A percentile compares a stretch with the other conserved stretches of the same genome.
These are phyloP conservation scores for Hiodon alosoides DNA, from an alignment of 2,113 vertebrate genomes.

Conservation along the genomic window DNA sequence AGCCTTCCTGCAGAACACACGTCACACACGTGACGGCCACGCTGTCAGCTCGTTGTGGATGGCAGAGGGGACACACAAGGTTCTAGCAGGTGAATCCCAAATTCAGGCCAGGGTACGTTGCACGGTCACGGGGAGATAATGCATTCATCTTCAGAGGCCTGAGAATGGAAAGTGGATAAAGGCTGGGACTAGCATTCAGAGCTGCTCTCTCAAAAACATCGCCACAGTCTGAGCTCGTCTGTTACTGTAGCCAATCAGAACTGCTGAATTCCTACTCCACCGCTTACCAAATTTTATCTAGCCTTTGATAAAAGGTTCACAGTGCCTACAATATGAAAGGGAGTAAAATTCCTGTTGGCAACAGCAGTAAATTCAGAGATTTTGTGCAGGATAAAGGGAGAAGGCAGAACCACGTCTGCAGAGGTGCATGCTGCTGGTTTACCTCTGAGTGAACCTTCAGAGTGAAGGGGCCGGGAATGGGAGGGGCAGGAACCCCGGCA, in stretches of 20 bases:
- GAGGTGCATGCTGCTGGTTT: slow-evolving; percentile 51
- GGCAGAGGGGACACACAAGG: no score
- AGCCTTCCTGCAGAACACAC: not conserved
- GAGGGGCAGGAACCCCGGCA: slow-evolving; percentile 54
- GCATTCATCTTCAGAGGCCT: no score
- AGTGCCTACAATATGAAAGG: slow-evolving; percentile 11
- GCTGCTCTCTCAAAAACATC: no score
- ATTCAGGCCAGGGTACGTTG: no score
- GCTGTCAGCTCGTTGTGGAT: no score
- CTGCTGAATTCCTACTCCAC: not conserved
- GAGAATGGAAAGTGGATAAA: no score
- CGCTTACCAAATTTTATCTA: not conserved
- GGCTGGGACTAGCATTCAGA: no score
- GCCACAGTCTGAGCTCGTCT: no score
- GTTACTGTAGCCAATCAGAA: no score
- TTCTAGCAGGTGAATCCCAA: no score
- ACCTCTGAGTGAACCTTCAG: slow-evolving; percentile 61
- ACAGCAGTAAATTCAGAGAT: slow-evolving; percentile 12
- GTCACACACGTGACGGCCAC: no score
- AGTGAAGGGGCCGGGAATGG: slow-evolving; percentile 55
- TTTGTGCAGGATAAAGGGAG: slow-evolving; percentile 50
- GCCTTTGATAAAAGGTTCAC: not conserved
- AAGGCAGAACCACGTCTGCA: slow-evolving; percentile 35
- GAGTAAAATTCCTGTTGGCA: slow-evolving; percentile 25
- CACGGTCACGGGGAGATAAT: no score